These are phyloP conservation scores for Ameiurus melas DNA, from an alignment of 2,113 vertebrate genomes.

Conservation along the genomic window DNA sequence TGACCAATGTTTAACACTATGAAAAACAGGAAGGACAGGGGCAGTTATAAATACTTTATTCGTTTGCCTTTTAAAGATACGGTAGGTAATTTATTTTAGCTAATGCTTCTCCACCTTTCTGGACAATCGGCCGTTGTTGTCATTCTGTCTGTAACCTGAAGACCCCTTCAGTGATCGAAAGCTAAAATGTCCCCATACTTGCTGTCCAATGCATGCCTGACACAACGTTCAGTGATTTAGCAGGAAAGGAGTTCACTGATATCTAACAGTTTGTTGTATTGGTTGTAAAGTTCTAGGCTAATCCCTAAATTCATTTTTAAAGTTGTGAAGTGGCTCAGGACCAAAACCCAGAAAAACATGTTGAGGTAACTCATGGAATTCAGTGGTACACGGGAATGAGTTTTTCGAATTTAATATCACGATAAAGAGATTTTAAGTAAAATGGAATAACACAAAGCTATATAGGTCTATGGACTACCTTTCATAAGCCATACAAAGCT, in stretches of 20 bases:
- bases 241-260: neutral
- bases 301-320: neutral
- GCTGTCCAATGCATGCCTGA: neutral
- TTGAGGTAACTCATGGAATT: neutral
- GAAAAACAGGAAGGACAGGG: neutral
- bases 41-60: neutral
- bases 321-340: neutral
- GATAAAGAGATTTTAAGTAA: neutral
- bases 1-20: neutral
- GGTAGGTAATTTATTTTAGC: neutral
- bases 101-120: neutral
- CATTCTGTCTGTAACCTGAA: constrained; percentile 69
- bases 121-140: neutral
- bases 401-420: neutral
- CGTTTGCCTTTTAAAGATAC: neutral
- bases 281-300: neutral
- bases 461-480: neutral
- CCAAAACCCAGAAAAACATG: neutral
- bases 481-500: neutral
- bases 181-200: neutral
- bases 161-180: constrained; percentile 67
- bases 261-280: neutral
- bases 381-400: neutral
- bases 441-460: neutral
- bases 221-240: neutral